Percentiles rank a stretch among this genome's conserved stretches.
Evolutionary conservation across 2,888 invertebrate species (phyloP).

Genomic region (Lasioglossum villosulum): DNA sequence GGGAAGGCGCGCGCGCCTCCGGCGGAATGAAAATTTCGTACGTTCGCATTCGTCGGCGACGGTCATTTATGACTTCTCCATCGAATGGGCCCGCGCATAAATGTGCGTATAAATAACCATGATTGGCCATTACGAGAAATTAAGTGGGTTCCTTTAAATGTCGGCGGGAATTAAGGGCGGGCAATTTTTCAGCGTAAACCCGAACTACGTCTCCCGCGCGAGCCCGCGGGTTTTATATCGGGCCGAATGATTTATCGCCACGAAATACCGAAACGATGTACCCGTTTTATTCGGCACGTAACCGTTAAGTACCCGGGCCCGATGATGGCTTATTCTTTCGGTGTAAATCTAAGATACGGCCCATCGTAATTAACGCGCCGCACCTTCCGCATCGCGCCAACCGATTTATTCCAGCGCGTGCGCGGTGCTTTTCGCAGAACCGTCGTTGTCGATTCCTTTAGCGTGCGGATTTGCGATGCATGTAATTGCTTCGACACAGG

Average conservation of each 20-base stretch:
- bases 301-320: constrained; percentile 4
- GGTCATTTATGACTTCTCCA: constrained; percentile 38
- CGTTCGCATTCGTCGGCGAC: constrained; percentile 24
- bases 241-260: constrained; percentile 47
- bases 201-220: constrained; percentile 23
- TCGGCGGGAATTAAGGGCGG: constrained; percentile 54
- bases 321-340: constrained; percentile 2
- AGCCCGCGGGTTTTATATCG: constrained; percentile 43
- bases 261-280: constrained; percentile 29
- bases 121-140: constrained; percentile 57
- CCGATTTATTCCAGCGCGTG: constrained; percentile 23
- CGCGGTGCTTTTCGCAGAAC: neutral
- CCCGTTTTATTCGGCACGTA: neutral
- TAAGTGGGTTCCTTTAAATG: constrained; percentile 58
- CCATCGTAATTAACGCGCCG: constrained; percentile 15
- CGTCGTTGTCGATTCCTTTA: neutral
- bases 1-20: neutral
- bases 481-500: neutral
- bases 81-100: constrained; percentile 47
- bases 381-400: neutral
- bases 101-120: constrained; percentile 55
- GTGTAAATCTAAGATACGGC: constrained; percentile 31
- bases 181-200: constrained; percentile 47
- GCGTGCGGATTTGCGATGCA: neutral
- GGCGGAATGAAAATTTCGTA: constrained; percentile 28